phyloP scores from a whole-genome alignment of 2,797 vertebrate species.

The Sebastes diaconus region DNA sequence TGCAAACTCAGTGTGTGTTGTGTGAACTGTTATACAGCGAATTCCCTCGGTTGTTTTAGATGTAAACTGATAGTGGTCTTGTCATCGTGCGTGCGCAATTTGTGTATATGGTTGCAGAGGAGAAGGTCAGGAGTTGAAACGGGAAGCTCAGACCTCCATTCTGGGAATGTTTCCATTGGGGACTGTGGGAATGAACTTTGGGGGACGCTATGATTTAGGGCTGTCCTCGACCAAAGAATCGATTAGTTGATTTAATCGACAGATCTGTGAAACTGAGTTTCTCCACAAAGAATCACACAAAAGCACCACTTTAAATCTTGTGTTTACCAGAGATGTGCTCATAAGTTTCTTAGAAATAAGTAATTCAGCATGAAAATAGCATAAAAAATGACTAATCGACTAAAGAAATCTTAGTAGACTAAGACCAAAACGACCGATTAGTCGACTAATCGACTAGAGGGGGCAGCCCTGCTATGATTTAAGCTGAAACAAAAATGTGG shows the following conservation, averaged over 20 bases:
- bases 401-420: too few species aligned
- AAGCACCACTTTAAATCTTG: too few species aligned
- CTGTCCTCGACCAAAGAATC: too few species aligned
- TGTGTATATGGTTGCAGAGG: slow-evolving; percentile 35
- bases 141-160: slow-evolving; percentile 19
- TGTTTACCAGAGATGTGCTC: too few species aligned
- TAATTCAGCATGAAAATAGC: too few species aligned
- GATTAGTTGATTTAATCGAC: too few species aligned
- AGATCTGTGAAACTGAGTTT: too few species aligned
- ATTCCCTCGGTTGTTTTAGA: slow-evolving; percentile 12
- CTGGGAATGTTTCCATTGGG: slow-evolving; percentile 54
- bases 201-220: neutral
- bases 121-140: slow-evolving; percentile 53
- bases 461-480: neutral
- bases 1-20: slow-evolving; percentile 26
- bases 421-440: too few species aligned
- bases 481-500: slow-evolving; percentile 15
- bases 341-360: too few species aligned
- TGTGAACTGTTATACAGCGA: slow-evolving; percentile 36
- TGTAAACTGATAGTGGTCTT: slow-evolving; percentile 34
- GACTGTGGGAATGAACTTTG: slow-evolving; percentile 58
- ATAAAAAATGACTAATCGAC: too few species aligned
- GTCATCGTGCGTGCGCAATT: neutral
- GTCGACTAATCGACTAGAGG: too few species aligned
- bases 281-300: too few species aligned